phyloP scores from a whole-genome alignment of 2,113 vertebrate species.

The Columbina picui region DNA sequence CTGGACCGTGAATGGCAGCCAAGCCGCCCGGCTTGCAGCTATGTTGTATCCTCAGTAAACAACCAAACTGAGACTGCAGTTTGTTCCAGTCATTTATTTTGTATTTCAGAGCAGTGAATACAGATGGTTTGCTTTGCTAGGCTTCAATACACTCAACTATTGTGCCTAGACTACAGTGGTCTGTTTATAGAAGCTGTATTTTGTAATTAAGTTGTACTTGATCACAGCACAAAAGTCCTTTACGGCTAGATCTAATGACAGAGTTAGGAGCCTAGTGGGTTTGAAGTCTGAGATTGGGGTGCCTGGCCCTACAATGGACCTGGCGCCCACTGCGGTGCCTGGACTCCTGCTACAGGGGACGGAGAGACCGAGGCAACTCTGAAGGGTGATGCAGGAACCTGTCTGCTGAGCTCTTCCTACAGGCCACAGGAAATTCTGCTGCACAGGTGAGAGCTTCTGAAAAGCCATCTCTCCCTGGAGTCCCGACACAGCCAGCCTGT shows the following conservation, averaged over 20 bases:
- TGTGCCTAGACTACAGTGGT: slow-evolving; percentile 56
- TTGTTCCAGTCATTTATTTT: slow-evolving; percentile 62
- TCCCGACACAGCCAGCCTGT: slow-evolving; percentile 4
- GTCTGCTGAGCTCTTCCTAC: slow-evolving; percentile 47
- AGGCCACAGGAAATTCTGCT: slow-evolving; percentile 64
- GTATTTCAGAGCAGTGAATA: slow-evolving; percentile 50
- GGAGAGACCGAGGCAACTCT: slow-evolving; percentile 33
- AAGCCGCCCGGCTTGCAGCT: neutral
- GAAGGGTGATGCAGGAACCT: slow-evolving; percentile 56
- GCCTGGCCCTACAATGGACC: neutral
- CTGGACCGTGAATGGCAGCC: neutral
- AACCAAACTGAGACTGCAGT: neutral
- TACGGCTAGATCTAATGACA: slow-evolving; percentile 62
- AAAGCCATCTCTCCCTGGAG: slow-evolving; percentile 27
- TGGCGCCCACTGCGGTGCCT: neutral
- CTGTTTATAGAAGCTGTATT: slow-evolving; percentile 56
- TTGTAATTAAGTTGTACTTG: slow-evolving; percentile 34
- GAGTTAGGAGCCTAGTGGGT: slow-evolving; percentile 53
- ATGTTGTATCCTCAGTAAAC: neutral
- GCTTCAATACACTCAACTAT: slow-evolving; percentile 45
- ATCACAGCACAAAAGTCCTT: slow-evolving; percentile 61
- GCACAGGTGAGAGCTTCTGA: neutral
- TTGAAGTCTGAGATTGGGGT: neutral
- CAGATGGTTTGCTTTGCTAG: slow-evolving; percentile 52
- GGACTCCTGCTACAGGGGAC: slow-evolving; percentile 52